Base-by-base conservation (phyloP, 2,888 invertebrate species). In the Xanthostigma xanthostigma region DNA sequence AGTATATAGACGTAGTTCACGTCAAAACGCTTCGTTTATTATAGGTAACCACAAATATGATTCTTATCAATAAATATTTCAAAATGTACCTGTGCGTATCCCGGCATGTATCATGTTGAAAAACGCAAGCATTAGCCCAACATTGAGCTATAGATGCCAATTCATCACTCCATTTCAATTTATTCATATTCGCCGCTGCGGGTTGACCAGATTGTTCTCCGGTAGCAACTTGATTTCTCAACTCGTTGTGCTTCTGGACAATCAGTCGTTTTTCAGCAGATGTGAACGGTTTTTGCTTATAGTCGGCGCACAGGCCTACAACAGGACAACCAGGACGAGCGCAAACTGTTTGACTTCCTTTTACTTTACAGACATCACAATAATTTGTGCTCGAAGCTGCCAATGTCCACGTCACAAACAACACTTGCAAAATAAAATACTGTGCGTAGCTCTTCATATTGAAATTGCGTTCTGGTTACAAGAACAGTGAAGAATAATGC, bases 51-150 rank as follows among this genome's bases (percentile, higher is more conserved):
- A n/a, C n/a, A n/a, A n/a, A n/a, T n/a, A n/a, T n/a, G n/a, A n/a
- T n/a, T n/a, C n/a, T n/a, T n/a, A n/a, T 27, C 27, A 27, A 27
- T 27, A 27, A n/a, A n/a, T n/a, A 27, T 5, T 27, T 3, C 6
- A 27, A 27, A 27, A 5, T 6, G 3, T 27, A 27, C 10, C 34
- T 10, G 6, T 17, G 44, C 3, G 34, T 34, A 44, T 44, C 44
- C 17, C 44, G 27, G 12, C 44, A 44, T 33, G 1, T 33, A 9
- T 44, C 44, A 44, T 44, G 44, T 10, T 17, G 9, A 44, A 33
- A 44, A 13, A 33, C 34, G 14, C 50, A 50, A 37, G 38, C 34
- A 38, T 50, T 50, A n/a, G 39, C 47, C 44, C 44, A 47, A 40
- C 50, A 50, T 33, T 45, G 33, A 38, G 50, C 50, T 8, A 48